Evolutionary conservation across 2,888 invertebrate genomes (phyloP), one percentile per base, ranked within the genome.

Genomic region (Chloroclysta siterata): DNA sequence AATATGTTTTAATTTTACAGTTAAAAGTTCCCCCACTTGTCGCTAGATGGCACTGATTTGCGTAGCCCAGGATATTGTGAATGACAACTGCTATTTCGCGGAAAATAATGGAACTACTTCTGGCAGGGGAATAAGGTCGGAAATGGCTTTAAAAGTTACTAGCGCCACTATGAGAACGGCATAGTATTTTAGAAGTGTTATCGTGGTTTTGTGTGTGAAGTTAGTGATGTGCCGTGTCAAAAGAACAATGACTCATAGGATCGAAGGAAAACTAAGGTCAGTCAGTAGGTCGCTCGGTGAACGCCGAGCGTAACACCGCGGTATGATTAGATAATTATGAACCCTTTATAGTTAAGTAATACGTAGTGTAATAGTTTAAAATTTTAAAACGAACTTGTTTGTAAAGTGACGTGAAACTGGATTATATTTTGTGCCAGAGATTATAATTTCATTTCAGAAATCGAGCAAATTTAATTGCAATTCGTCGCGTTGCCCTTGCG

Each of bases 371-470:
- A 76, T 75, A 74, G 69, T 76, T 69, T 65, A 65, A 14, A 36
- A 48, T 39, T 50, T 55, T 53, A 71, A 68, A 66, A 74, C 69
- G 70, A 79, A 70, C 66, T 72, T 68, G 64, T 72, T 73, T 66
- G 65, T 79, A 75, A 68, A 84, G 88, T 88, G 85, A 84, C 84
- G 88, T 87, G 85, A 78, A 74, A 76, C 73, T 66, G 54, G 61
- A 68, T 58, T 66, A 68, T 65, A 68, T 69, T 69, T 66, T 72
- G 77, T 71, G 72, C 64, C 55, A 70, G 52, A 67, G 57, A 67
- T 65, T 66, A 65, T 68, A 70, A 59, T 62, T 58, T 58, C 59
- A 66, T 65, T 65, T 63, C 57, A 56, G 36, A 54, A 69, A 68
- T 55, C 66, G 41, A 66, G 60, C 50, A 36, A 68, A 65, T 63